Percentiles rank a stretch among this genome's conserved stretches.
These are phyloP conservation scores for Pseudonaja textilis DNA, from an alignment of 2,113 vertebrate genomes.

Conservation along the genomic window DNA sequence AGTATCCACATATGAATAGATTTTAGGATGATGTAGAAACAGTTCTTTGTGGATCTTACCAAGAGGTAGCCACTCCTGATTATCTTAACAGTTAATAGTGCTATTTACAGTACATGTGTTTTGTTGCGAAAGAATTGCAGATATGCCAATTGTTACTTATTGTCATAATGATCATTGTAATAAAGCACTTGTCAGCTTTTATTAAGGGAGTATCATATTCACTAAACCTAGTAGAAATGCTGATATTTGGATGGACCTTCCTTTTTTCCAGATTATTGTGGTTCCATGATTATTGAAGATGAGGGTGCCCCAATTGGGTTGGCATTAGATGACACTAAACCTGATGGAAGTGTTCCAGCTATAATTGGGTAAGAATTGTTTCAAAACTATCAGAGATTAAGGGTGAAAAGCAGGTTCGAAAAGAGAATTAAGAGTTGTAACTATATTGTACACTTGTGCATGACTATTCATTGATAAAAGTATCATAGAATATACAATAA, in stretches of 20 bases:
- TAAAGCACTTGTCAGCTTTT: background rate
- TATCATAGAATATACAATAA: background rate
- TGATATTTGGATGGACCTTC: constrained; percentile 17
- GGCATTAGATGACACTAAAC: constrained; percentile 93
- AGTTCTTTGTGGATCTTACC: background rate
- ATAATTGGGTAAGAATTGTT: constrained; percentile 87
- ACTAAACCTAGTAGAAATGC: background rate
- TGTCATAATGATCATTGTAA: background rate
- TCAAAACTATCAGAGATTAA: background rate
- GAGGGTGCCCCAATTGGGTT: constrained; percentile 87
- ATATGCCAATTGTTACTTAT: constrained; percentile 1
- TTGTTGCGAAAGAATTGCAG: background rate
- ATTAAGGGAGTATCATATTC: background rate
- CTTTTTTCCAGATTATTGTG: constrained; percentile 82
- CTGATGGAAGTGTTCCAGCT: constrained; percentile 85
- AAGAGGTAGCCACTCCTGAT: background rate
- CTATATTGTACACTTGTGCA: background rate
- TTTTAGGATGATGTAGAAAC: background rate
- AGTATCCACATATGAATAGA: background rate
- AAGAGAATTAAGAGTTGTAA: background rate
- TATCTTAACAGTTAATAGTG: background rate
- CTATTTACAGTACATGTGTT: background rate
- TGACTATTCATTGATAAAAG: background rate
- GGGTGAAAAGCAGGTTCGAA: background rate
- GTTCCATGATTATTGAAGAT: constrained; percentile 94